phyloP scores from a whole-genome alignment of 2,888 invertebrate genomes.

The Mythimna lalbum region DNA sequence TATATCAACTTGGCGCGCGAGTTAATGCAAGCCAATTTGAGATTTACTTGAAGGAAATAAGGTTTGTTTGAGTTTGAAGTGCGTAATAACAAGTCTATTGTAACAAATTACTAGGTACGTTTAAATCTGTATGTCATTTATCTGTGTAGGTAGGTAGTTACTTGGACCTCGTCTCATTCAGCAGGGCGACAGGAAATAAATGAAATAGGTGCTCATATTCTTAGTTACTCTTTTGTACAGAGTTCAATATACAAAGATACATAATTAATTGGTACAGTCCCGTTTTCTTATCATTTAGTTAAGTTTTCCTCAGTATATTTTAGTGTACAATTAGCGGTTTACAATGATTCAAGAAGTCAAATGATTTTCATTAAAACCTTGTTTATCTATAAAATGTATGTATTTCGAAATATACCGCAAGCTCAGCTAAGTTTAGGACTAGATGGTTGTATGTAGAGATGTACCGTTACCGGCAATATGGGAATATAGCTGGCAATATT shows the following conservation, averaged over 20 bases:
- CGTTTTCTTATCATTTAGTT: neutral
- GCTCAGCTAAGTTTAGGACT: too few relatives aligned
- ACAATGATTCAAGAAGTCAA: too few relatives aligned
- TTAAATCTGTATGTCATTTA: slow-evolving; percentile 5
- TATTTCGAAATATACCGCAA: too few relatives aligned
- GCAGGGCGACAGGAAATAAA: neutral
- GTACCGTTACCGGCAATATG: too few relatives aligned
- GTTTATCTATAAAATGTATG: too few relatives aligned
- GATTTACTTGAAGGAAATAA: neutral
- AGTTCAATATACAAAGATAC: neutral
- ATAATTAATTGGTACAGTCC: neutral
- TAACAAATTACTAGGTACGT: neutral
- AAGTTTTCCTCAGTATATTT: slow-evolving; percentile 15
- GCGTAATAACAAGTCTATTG: neutral
- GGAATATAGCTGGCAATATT: too few relatives aligned
- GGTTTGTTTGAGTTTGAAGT: neutral
- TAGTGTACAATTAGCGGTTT: too few relatives aligned
- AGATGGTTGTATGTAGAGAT: too few relatives aligned
- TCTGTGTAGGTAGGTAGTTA: neutral
- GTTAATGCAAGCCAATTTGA: neutral
- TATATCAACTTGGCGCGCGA: neutral
- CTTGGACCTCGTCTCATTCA: neutral
- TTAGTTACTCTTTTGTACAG: neutral
- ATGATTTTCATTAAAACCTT: too few relatives aligned
- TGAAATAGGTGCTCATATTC: neutral